phyloP scores from a whole-genome alignment of 2,888 invertebrate species.

The Clusia tigrina region DNA sequence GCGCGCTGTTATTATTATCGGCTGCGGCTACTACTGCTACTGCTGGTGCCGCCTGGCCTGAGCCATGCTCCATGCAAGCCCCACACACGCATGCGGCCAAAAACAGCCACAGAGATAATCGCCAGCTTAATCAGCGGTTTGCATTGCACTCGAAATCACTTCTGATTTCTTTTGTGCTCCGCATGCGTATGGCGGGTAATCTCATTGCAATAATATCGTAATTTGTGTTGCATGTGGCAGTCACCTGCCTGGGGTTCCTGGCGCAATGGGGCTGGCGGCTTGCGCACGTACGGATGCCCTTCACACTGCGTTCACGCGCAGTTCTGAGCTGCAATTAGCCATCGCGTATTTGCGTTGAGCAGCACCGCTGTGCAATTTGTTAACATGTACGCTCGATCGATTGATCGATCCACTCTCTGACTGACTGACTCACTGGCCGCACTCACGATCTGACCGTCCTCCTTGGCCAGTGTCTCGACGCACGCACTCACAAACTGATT shows the following conservation, averaged over 20 bases:
- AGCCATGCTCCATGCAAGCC: conserved; percentile 40
- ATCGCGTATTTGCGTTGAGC: conserved; percentile 30
- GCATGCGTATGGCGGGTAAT: conserved; percentile 18
- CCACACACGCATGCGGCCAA: conserved; percentile 22
- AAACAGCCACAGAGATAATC: too few relatives aligned
- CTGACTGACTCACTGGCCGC: neutral
- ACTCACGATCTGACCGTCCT: neutral
- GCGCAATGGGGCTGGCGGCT: neutral
- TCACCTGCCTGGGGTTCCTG: neutral
- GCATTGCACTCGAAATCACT: conserved; percentile 46
- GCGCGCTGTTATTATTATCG: conserved; percentile 15
- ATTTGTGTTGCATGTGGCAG: conserved; percentile 7
- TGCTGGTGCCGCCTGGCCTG: neutral
- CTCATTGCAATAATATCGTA: conserved; percentile 10
- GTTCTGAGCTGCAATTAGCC: conserved; percentile 27
- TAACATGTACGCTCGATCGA: conserved; percentile 2
- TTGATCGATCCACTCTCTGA: neutral
- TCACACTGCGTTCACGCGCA: neutral
- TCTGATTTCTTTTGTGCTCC: conserved; percentile 41
- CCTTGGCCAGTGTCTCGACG: conserved; percentile 16
- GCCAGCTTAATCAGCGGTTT: conserved; percentile 17
- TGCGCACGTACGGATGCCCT: neutral
- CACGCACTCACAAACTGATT: neutral
- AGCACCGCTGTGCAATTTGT: conserved; percentile 16
- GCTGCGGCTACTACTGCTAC: conserved; percentile 27